Evolutionary conservation across 1,140 invertebrate genomes (phyloP).

Genomic region (Ceratosolen fusciceps): DNA sequence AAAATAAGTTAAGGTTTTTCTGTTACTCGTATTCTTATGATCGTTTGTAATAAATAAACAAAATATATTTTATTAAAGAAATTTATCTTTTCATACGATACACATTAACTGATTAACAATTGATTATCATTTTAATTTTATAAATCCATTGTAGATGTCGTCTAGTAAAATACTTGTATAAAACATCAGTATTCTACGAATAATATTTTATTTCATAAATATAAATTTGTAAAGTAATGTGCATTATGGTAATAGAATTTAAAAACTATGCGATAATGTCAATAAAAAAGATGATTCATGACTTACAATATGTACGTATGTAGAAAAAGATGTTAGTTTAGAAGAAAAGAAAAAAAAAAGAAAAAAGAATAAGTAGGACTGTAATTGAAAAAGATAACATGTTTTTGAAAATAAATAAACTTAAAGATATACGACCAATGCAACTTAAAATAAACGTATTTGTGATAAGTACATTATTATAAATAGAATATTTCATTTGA

Average conservation of each 20-base stretch:
- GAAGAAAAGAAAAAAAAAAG: neutral
- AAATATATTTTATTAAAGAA: no score
- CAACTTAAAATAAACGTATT: neutral
- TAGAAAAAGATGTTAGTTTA: neutral
- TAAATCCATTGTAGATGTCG: no score
- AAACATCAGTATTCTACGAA: no score
- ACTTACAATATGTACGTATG: constrained; percentile 14
- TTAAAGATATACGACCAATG: constrained; percentile 26
- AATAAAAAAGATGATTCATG: neutral
- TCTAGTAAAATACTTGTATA: no score
- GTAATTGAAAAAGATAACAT: neutral
- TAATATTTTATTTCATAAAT: no score
- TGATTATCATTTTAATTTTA: no score
- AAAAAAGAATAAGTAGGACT: neutral
- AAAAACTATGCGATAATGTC: constrained; percentile 5
- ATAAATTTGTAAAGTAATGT: neutral
- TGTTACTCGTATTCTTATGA: no score
- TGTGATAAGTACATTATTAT: constrained; percentile 10
- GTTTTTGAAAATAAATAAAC: neutral
- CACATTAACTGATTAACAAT: no score
- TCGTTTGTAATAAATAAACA: neutral
- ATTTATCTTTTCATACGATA: no score
- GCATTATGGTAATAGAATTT: neutral
- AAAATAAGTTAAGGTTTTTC: no score
- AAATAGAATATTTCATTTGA: constrained; percentile 2